phyloP scores from a whole-genome alignment of 2,113 vertebrate genomes.

The Prionailurus bengalensis region DNA sequence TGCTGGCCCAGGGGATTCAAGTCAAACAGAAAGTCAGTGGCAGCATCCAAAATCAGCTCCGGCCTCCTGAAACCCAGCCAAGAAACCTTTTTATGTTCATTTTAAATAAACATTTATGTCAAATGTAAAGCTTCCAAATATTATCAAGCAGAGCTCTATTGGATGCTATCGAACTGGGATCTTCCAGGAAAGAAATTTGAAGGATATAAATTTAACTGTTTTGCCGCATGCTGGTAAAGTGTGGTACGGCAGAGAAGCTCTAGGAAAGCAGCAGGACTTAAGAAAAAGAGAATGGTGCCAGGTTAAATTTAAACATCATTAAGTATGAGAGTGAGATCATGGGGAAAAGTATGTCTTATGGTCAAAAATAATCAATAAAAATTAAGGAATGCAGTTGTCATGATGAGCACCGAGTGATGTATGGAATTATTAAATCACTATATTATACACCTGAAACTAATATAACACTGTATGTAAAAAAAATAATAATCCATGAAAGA shows the following conservation, averaged over 20 bases:
- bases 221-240: neutral
- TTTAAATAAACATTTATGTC: slow-evolving; percentile 46
- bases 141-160: neutral
- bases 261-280: neutral
- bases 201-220: neutral
- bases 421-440: neutral
- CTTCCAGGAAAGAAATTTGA: neutral
- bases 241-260: neutral
- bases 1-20: neutral
- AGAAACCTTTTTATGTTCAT: neutral
- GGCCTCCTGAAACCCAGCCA: neutral
- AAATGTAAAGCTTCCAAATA: slow-evolving; percentile 31
- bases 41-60: slow-evolving; percentile 40
- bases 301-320: neutral
- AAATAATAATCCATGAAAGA: neutral
- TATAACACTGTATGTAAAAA: neutral
- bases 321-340: neutral
- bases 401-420: neutral
- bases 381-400: neutral
- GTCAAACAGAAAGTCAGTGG: neutral
- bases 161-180: neutral
- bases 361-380: neutral
- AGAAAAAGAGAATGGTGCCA: neutral
- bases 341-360: neutral
- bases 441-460: neutral